These are phyloP conservation scores for Argopecten irradians DNA, from an alignment of 1,140 invertebrate species.

Conservation along the genomic window DNA sequence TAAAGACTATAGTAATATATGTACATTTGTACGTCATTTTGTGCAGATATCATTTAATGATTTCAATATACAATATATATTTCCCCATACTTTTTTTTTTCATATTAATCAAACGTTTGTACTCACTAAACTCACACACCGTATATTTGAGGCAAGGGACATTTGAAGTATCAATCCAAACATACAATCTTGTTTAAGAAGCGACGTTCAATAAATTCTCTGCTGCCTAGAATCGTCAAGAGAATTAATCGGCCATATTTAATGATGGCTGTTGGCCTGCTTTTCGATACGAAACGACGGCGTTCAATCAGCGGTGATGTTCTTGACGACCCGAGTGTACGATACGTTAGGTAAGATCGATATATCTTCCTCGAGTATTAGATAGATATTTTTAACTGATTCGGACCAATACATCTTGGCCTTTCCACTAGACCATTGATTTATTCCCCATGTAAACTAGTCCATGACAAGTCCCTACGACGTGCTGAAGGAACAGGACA, in stretches of 20 bases:
- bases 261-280: not conserved
- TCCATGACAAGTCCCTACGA: not conserved
- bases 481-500: not conserved
- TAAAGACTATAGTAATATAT: no score
- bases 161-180: not conserved
- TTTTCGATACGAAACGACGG: constrained; percentile 2
- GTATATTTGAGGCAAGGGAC: not conserved
- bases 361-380: not conserved
- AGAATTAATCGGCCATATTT: not conserved
- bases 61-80: no score
- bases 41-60: no score
- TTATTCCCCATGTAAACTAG: not conserved
- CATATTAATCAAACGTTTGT: no score
- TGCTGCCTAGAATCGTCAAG: not conserved
- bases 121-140: no score
- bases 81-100: no score
- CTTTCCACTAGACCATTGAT: not conserved
- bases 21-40: no score
- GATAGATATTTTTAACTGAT: not conserved
- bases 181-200: not conserved
- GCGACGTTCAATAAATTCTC: not conserved
- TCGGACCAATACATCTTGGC: not conserved
- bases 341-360: not conserved
- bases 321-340: not conserved
- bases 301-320: not conserved